Percentiles rank a stretch among this genome's conserved stretches.
Conservation (phyloP, 1,140 invertebrate genomes). For the Procambarus clarkii region DNA sequence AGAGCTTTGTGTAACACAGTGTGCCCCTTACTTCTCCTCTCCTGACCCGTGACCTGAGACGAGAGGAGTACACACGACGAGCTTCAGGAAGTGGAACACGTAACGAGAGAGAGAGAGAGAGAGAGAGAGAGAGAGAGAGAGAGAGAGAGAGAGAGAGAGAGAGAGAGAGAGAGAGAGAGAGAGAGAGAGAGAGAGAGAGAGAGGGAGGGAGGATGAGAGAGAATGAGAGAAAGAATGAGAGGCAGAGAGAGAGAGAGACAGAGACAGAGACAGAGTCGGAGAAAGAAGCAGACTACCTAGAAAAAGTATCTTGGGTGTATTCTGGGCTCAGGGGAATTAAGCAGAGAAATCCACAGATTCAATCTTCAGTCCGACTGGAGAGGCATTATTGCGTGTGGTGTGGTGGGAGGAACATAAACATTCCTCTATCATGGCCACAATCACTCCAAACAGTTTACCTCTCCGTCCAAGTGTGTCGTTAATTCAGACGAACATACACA, state of each 20-base stretch:
- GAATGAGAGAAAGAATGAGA: neutral
- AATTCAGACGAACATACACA: neutral
- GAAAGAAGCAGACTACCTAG: neutral
- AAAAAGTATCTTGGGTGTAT: neutral
- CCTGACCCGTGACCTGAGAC: neutral
- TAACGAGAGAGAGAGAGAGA: no score
- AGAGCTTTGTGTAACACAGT: neutral
- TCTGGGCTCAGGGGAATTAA: neutral
- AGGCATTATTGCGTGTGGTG: neutral
- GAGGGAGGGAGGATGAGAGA: neutral
- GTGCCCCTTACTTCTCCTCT: neutral
- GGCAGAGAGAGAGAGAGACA: neutral
- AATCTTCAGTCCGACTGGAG: neutral
- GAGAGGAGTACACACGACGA: no score
- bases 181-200: conserved; percentile 2
- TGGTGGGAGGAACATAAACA: conserved; percentile 6
- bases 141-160: no score
- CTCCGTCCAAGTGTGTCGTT: neutral
- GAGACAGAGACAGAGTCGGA: neutral
- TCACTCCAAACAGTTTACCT: conserved; percentile 38
- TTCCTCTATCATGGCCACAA: conserved; percentile 1
- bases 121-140: no score
- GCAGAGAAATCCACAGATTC: neutral
- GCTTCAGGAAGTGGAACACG: no score
- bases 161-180: no score